Evolutionary conservation across 1,140 invertebrate genomes (phyloP).

Genomic region (Solenopsis fugax): DNA sequence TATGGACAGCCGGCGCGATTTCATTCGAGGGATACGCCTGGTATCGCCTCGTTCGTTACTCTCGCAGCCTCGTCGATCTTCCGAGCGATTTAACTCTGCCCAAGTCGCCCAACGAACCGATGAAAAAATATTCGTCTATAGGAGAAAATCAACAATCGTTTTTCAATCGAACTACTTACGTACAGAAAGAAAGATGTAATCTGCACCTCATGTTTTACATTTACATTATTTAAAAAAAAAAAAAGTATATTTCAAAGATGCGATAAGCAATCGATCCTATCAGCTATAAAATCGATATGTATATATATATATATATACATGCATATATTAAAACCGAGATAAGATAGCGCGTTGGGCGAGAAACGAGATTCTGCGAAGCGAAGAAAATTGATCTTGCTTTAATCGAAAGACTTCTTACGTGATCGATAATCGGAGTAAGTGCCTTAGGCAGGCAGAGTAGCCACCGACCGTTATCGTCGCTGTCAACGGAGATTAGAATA

Average conservation of each 20-base stretch:
- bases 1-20: conserved; percentile 74
- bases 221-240: conserved; percentile 2
- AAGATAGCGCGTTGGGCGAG: neutral
- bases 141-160: conserved; percentile 41
- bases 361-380: neutral
- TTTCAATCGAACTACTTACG: conserved; percentile 23
- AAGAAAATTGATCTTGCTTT: conserved; percentile 8
- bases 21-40: conserved; percentile 75
- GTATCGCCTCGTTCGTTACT: conserved; percentile 70
- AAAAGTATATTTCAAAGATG: neutral
- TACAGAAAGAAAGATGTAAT: neutral
- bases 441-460: conserved; percentile 40
- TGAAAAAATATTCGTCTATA: conserved; percentile 63
- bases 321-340: neutral
- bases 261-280: neutral
- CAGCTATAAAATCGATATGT: neutral
- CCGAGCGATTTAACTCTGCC: conserved; percentile 58
- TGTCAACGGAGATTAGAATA: conserved; percentile 78
- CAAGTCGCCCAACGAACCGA: conserved; percentile 44
- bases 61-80: conserved; percentile 61
- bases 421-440: conserved; percentile 41
- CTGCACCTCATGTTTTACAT: neutral
- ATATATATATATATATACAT: neutral
- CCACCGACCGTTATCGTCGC: conserved; percentile 68
- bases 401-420: conserved; percentile 17